Base-by-base conservation (phyloP, 2,113 vertebrate species). In the Brachypodius melanocephalos region DNA sequence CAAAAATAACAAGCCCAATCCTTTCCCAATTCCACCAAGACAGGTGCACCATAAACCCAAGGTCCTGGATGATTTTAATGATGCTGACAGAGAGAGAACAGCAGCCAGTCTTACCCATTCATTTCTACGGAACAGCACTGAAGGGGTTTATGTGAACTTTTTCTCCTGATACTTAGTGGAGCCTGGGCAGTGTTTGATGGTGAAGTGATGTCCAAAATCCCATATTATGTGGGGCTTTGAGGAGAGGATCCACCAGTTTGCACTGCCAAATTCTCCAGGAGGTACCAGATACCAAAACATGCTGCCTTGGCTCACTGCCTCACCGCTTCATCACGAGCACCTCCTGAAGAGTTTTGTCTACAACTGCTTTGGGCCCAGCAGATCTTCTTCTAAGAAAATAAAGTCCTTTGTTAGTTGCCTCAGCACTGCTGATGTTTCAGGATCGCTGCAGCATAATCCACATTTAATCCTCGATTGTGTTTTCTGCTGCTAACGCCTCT, bases 401-500 rank as follows among this genome's bases (percentile, higher is more conserved):
- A 63, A 79, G 31, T 51, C 55, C 29, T 79, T 62, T 55, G 24
- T 46, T n/a, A 46, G 34, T 73, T 59, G n/a, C 54, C 67, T 88
- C 93, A 67, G 66, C 32, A 17, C 38, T 51, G 84, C 55, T 0
- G 1, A 62, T 10, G 78, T 63, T 90, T 72, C 74, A 75, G 82
- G 61, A 52, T 85, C 1, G 0, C 67, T 58, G 48, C 59, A 63
- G 67, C 11, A 74, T 77, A 96, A 95, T 86, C 75, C 59, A 77
- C 72, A 25, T 75, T 79, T 94, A 92, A 95, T 94, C 66, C 81
- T 58, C 77, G 59, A 48, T 65, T 83, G 84, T 69, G 22, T 89
- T 89, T 95, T 65, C 81, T 92, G 66, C 49, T 93, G 67, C 78
- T 68, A 62, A 90, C 79, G 49, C 62, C 67, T 76, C 72, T 40